Percentiles rank a stretch among this genome's conserved stretches.
Evolutionary conservation across 2,113 vertebrate species (phyloP).

Genomic region (Alectura lathami): DNA sequence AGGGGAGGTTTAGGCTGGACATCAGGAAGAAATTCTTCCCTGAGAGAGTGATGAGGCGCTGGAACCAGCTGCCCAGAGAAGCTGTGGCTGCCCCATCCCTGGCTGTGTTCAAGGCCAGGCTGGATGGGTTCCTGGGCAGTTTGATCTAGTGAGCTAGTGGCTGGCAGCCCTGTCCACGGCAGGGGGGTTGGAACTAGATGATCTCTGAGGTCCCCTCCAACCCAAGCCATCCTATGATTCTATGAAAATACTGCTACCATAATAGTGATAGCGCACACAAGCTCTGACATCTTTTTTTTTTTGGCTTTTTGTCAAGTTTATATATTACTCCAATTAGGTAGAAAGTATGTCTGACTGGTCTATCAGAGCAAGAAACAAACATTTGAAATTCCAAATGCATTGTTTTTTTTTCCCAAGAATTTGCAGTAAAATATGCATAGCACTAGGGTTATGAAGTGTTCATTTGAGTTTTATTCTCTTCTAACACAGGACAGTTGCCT

Average conservation of each 20-base stretch:
- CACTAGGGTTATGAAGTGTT: not conserved
- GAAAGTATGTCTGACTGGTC: not conserved
- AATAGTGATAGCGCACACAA: not conserved
- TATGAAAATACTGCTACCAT: not conserved
- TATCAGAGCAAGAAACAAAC: not conserved
- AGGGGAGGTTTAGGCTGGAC: no score
- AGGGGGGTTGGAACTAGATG: no score
- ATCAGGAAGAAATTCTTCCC: no score
- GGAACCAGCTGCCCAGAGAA: no score
- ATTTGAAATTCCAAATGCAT: not conserved
- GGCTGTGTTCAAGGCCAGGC: no score
- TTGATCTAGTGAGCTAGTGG: no score
- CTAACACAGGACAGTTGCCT: not conserved
- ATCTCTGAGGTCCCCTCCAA: no score
- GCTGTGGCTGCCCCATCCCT: no score
- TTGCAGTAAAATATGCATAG: not conserved
- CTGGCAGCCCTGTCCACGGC: no score
- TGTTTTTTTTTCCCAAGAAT: not conserved
- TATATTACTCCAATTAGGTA: not conserved
- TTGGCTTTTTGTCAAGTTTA: not conserved
- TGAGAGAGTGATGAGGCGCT: no score
- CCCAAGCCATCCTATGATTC: no score
- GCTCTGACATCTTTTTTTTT: not conserved
- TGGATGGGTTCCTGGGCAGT: no score
- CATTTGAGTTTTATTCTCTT: not conserved